Percentiles rank a stretch among this genome's conserved stretches.
These are phyloP conservation scores for Siderastrea siderea DNA, from an alignment of 92 coral and sea anemone genomes.

Conservation along the genomic window DNA sequence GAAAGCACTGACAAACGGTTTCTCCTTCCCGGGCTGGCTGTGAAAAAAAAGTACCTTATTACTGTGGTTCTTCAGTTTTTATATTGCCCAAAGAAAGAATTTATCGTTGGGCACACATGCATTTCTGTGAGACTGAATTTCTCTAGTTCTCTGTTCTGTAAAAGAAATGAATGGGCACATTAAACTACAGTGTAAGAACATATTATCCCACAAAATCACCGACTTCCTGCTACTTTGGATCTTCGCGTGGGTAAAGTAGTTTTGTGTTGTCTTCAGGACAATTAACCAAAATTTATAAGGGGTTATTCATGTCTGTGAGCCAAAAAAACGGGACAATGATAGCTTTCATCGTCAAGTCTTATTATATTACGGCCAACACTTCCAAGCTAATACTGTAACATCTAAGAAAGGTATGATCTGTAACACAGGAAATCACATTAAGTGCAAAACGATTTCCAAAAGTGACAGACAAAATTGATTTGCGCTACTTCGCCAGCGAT, in stretches of 20 bases:
- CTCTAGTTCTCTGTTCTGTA: background rate
- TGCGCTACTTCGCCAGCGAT: background rate
- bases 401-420: conserved; percentile 2
- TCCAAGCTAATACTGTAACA: conserved; percentile 3
- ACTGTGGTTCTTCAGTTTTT: no score
- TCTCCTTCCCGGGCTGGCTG: background rate
- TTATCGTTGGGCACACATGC: no score
- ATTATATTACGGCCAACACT: background rate
- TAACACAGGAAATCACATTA: background rate
- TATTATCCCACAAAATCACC: conserved; percentile 14
- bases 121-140: background rate
- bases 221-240: conserved; percentile 28
- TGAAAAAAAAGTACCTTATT: background rate
- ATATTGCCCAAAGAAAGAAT: no score
- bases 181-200: background rate
- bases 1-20: background rate
- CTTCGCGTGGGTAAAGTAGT: conserved; percentile 50
- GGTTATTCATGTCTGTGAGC: conserved; percentile 32
- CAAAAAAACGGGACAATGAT: conserved; percentile 19
- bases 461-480: background rate
- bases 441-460: background rate
- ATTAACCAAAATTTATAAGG: conserved; percentile 13
- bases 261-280: conserved; percentile 46
- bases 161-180: background rate
- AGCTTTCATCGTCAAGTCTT: conserved; percentile 25